These are phyloP conservation scores for Plutomurus gul DNA, from an alignment of 1,140 invertebrate species.

Conservation along the genomic window DNA sequence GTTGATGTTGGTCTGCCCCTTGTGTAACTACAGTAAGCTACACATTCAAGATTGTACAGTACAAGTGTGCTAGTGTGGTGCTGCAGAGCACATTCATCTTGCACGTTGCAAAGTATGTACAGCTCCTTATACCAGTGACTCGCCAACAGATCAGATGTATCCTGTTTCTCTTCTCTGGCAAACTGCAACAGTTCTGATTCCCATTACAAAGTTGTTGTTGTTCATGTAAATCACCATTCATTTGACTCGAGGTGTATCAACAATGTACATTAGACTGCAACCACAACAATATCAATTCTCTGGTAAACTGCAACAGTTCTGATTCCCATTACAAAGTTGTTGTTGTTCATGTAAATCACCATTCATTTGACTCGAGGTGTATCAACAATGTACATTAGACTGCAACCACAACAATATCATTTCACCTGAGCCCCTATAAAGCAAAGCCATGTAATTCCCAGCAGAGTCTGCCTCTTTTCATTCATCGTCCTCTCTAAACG, in stretches of 20 bases:
- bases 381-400: not conserved
- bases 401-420: not conserved
- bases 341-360: constrained; percentile 20
- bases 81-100: no score
- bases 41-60: no score
- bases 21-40: no score
- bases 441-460: no score
- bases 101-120: no score
- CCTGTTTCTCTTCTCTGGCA: no score
- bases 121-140: no score
- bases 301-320: no score
- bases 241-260: not conserved
- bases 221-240: constrained; percentile 15
- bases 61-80: no score
- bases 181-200: not conserved
- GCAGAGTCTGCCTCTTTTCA: not conserved
- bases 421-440: no score
- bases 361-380: constrained; percentile 1
- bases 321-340: constrained; percentile 16
- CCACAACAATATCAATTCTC: not conserved
- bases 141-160: no score
- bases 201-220: constrained; percentile 15
- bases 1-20: no score
- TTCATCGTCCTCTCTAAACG: not conserved
- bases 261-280: not conserved